Evolutionary conservation across 2,797 vertebrate genomes (phyloP), one percentile per base, ranked within the genome.

Genomic region (Octomys mimax): DNA sequence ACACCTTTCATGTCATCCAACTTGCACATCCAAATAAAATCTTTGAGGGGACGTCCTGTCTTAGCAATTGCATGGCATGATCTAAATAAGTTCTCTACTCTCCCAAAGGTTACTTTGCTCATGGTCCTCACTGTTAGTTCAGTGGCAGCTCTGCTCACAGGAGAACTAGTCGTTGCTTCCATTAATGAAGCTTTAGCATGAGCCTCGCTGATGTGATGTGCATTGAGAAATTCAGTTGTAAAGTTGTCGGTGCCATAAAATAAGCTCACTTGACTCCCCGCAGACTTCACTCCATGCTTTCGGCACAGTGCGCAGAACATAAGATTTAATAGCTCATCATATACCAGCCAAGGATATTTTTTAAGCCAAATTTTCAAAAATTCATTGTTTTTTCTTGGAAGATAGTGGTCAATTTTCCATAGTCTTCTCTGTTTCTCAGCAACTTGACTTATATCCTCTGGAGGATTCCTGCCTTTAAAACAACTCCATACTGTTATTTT

Each of bases 311-410:
- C 94, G 46, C 98, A 98, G 97, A 98, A 98, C 98, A 98, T 98
- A 49, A 98, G 96, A 89, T 97, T 96, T 42, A 80, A 97, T 71
- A 98, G 87, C 77, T 98, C 95, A 82, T 98, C 97, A 0, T 98
- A 98, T 52, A 98, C 96, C 84, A 98, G 97, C 98, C 98, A 98
- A 11, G 98, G 96, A 36, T 98, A 98, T 94, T 98, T 98, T 61
- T 91, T 98, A 54, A 98, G 92, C 98, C 98, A 98, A 89, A 97
- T 98, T 98, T 98, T 97, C 97, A 97, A 97, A 97, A 98, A 98
- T 5, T 96, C 98, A 59, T 11, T 66, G 68, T 93, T 98, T 88
- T 54, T 98, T 90, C 97, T 98, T 92, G 97, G 95, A 92, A 96
- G 95, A 90, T 96, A 96, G 54, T 0, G 92, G 85, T 98, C 95